A percentile compares a stretch with the other conserved stretches of the same genome.
phyloP scores from a whole-genome alignment of 1,140 invertebrate genomes.

The Tigriopus japonicus region DNA sequence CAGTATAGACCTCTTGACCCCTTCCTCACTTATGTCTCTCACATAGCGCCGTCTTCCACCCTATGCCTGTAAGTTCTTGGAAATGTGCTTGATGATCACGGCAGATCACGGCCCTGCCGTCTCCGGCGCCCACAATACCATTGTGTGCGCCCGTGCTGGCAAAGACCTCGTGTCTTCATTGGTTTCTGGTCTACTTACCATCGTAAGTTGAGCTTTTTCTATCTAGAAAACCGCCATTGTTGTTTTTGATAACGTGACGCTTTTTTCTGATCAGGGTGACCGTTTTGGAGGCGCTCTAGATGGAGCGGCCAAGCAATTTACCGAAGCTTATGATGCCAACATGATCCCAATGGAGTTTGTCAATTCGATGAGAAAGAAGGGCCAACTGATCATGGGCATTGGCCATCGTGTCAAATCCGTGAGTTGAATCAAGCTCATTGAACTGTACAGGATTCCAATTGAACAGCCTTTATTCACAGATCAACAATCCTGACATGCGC shows the following conservation, averaged over 20 bases:
- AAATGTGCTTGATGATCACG: conserved; percentile 98
- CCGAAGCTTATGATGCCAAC: conserved; percentile 79
- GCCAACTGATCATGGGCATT: conserved; percentile 97
- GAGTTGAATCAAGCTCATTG: conserved; percentile 20
- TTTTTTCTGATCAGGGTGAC: conserved; percentile 49
- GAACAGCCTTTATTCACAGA: conserved; percentile 28
- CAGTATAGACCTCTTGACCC: no score
- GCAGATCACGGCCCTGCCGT: conserved; percentile 98
- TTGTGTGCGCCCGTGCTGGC: conserved; percentile 93
- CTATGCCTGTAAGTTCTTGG: conserved; percentile 92
- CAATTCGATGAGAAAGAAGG: conserved; percentile 88
- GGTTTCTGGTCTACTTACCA: conserved; percentile 89
- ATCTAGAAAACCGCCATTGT: no score
- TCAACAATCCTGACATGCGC: conserved; percentile 97
- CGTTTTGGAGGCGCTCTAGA: conserved; percentile 96
- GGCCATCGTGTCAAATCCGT: conserved; percentile 92
- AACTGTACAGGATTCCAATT: neutral
- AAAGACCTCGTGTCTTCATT: conserved; percentile 95
- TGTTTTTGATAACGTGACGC: neutral
- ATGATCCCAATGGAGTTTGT: conserved; percentile 97
- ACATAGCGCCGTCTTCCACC: conserved; percentile 55
- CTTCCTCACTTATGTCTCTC: no score
- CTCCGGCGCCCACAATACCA: conserved; percentile 96
- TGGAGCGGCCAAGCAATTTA: conserved; percentile 86
- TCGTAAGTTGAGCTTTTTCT: conserved; percentile 48